These are phyloP conservation scores for Zoroaster sp. DNA, from an alignment of 53 echinoderm and acorn worm genomes.

Conservation along the genomic window DNA sequence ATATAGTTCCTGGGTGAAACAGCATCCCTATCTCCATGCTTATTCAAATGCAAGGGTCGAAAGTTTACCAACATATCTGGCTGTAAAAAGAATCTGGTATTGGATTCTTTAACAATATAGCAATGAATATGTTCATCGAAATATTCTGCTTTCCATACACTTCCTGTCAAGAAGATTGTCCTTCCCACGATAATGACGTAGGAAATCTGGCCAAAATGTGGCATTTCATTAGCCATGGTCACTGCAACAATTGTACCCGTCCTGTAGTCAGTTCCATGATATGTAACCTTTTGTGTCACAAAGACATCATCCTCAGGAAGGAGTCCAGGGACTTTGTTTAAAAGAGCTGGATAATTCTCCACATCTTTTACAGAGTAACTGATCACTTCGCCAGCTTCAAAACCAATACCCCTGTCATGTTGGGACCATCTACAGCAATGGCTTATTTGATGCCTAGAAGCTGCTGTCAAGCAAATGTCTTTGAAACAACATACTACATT, in stretches of 20 bases:
- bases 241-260: slow-evolving; percentile 36
- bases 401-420: background rate
- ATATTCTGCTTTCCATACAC: slow-evolving; percentile 7
- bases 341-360: background rate
- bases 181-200: slow-evolving; percentile 6
- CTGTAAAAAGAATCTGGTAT: slow-evolving; percentile 7
- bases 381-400: background rate
- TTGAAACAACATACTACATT: slow-evolving; percentile 39
- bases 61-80: slow-evolving; percentile 7
- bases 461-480: slow-evolving; percentile 37
- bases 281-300: slow-evolving; percentile 46
- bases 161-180: slow-evolving; percentile 17
- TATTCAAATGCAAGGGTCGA: background rate
- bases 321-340: background rate
- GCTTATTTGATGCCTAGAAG: slow-evolving; percentile 43
- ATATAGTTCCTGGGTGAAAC: background rate
- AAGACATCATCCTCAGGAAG: slow-evolving; percentile 59
- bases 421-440: slow-evolving; percentile 6
- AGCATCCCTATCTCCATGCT: background rate
- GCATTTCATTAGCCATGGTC: slow-evolving; percentile 40
- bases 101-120: slow-evolving; percentile 30
- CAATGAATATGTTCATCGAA: slow-evolving; percentile 40
- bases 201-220: slow-evolving; percentile 22
- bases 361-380: background rate
- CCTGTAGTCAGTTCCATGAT: slow-evolving; percentile 36